phyloP scores from a whole-genome alignment of 2,888 invertebrate genomes.

The Molorchus minor region DNA sequence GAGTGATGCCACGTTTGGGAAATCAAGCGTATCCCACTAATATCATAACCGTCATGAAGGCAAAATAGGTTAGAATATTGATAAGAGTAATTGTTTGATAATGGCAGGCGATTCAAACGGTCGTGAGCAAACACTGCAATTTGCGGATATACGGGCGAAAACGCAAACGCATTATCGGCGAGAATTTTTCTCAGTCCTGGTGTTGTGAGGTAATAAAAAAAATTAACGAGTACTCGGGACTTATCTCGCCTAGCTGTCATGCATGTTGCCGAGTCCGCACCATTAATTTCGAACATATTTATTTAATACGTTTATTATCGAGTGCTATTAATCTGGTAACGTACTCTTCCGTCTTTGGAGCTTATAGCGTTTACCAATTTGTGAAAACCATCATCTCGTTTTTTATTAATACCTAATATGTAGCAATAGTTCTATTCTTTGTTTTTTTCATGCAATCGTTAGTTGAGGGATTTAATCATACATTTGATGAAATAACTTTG shows the following conservation, averaged over 20 bases:
- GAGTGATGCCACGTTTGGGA: slow-evolving; percentile 16
- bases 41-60: slow-evolving; percentile 47
- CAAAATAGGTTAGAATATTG: slow-evolving; percentile 57
- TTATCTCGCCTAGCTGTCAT: slow-evolving; percentile 38
- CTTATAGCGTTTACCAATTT: slow-evolving; percentile 6
- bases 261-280: slow-evolving; percentile 39
- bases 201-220: slow-evolving; percentile 16
- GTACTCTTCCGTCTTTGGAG: slow-evolving; percentile 18
- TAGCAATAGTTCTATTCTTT: too few species aligned
- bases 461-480: too few species aligned
- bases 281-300: slow-evolving; percentile 37
- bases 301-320: slow-evolving; percentile 38
- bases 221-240: slow-evolving; percentile 24
- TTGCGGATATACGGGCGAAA: slow-evolving; percentile 45
- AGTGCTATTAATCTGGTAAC: slow-evolving; percentile 32
- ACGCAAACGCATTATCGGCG: slow-evolving; percentile 37
- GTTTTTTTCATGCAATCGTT: too few species aligned
- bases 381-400: too few species aligned
- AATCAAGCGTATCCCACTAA: slow-evolving; percentile 44
- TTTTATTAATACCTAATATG: too few species aligned
- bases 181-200: slow-evolving; percentile 3
- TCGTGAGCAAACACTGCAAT: slow-evolving; percentile 61
- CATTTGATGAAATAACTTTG: too few species aligned
- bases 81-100: slow-evolving; percentile 63
- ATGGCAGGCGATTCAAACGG: slow-evolving; percentile 57